Conservation (phyloP, 2,113 vertebrate genomes). For the Ascaphus truei region DNA sequence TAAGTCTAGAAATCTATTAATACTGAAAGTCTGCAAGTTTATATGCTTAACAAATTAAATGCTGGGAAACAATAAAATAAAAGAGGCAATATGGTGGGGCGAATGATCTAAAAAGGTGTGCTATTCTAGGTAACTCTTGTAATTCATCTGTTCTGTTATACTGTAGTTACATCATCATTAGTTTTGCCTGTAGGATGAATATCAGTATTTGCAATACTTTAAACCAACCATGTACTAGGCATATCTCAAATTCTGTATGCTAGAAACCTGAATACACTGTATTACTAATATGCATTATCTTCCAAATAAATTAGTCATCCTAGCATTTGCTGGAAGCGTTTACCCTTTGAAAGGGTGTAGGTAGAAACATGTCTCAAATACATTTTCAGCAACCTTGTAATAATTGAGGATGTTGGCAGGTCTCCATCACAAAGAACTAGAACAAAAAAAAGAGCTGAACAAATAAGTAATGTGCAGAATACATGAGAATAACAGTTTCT, state of each 20-base stretch:
- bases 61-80: too few species aligned
- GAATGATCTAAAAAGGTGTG: too few species aligned
- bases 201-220: neutral
- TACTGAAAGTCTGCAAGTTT: too few species aligned
- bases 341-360: neutral
- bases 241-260: neutral
- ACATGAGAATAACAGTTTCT: neutral
- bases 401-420: slow-evolving; percentile 12
- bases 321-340: neutral
- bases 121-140: too few species aligned
- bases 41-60: too few species aligned
- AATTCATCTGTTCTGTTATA: too few species aligned
- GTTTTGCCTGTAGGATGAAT: too few species aligned
- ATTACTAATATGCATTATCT: slow-evolving; percentile 13
- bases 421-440: neutral
- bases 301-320: slow-evolving; percentile 20
- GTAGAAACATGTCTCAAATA: slow-evolving; percentile 9
- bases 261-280: neutral
- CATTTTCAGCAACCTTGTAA: neutral
- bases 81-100: too few species aligned
- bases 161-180: too few species aligned
- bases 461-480: neutral
- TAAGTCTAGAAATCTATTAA: too few species aligned
- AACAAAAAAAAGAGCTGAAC: neutral
- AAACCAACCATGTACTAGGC: neutral